Evolutionary conservation across 2,113 vertebrate genomes (phyloP), one percentile per base, ranked within the genome.

Genomic region (Chaetodon auriga): DNA sequence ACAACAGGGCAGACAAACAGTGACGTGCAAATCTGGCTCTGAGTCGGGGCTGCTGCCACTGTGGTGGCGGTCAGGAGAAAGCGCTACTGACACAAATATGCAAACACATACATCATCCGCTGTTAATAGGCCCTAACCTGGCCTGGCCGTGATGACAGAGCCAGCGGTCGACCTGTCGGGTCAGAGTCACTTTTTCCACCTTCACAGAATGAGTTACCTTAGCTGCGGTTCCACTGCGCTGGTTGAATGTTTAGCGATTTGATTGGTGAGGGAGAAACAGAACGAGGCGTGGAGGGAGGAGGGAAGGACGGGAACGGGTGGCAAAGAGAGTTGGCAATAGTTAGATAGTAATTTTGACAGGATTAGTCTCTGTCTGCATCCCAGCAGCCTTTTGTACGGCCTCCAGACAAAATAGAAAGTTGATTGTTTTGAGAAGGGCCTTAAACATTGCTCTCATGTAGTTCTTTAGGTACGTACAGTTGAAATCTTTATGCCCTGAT

Each of bases 141-240:
- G 82, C 53, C 68, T 79, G 83, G 75, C 85, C n/a, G 64, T 21
- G 82, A 88, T 80, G 88, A 92, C 81, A 65, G 87, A 88, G 66
- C 61, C 65, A 73, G 83, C 91, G 69, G 88, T 80, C 68, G 43
- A 86, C 69, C 84, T 72, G 72, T 78, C 68, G 78, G 75, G 60
- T 70, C 69, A 86, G n/a, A 83, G 55, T 92, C 87, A 86, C 60
- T 89, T 90, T 93, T 93, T 92, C 92, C 88, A 85, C 63, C 64
- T 83, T 84, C 55, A 63, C 69, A 80, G 69, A 75, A 38, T 3
- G 6, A 51, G 54, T 63, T 68, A 68, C 70, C 46, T 71, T 54
- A 68, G 45, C 46, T 14, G 0, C 11, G 60, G 61, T 68, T 23
- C 53, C 48, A 45, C 75, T n/a, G 18, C 78, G 23, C 23, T 5